Percentiles rank a stretch among this genome's conserved stretches.
Evolutionary conservation across 2,797 vertebrate species (phyloP).

Genomic region (Pseudochirops cupreus): DNA sequence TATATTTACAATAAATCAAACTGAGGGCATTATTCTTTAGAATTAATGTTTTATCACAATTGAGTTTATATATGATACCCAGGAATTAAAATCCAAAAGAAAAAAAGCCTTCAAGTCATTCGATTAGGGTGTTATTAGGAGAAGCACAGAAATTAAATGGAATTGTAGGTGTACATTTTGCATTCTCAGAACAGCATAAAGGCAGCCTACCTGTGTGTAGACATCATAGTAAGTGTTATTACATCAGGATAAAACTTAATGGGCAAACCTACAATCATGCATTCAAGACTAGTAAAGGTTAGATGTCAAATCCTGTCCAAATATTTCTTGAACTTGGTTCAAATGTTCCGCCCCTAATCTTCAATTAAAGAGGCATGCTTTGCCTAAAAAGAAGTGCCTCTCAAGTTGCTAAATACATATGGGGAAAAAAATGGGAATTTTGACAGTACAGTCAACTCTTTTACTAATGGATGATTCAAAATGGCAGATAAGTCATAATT

Average conservation of each 20-base stretch:
- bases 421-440: not conserved
- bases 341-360: not conserved
- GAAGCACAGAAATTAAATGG: not conserved
- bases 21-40: not conserved
- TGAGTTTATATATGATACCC: not conserved
- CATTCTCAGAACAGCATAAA: not conserved
- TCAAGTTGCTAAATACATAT: not conserved
- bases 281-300: not conserved
- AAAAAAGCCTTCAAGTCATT: not conserved
- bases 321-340: not conserved
- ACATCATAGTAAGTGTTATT: not conserved
- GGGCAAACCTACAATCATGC: not conserved
- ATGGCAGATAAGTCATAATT: not conserved
- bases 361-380: not conserved
- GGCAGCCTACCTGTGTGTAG: not conserved
- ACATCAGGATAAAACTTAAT: not conserved
- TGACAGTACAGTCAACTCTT: not conserved
- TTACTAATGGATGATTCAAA: not conserved
- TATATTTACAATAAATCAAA: not conserved
- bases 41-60: not conserved
- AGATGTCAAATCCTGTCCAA: not conserved
- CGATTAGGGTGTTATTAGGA: not conserved
- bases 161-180: not conserved
- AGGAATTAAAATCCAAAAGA: constrained; percentile 3
- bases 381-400: not conserved